Conservation (phyloP, 2,113 vertebrate genomes). For the Apodemus speciosus region DNA sequence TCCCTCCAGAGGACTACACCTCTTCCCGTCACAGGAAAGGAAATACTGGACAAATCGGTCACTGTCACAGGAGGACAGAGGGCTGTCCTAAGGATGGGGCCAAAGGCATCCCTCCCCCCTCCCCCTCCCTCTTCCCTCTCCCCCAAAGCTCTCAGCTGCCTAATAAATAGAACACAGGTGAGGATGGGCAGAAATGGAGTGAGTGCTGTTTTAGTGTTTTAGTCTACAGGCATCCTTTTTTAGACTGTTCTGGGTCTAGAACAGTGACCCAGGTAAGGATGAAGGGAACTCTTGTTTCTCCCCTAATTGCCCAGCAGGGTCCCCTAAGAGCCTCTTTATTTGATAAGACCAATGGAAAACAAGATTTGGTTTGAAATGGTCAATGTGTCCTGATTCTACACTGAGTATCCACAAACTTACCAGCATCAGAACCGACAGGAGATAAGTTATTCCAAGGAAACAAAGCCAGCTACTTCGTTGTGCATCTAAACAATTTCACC, state of each 20-base stretch:
- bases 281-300: background rate
- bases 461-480: background rate
- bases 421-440: background rate
- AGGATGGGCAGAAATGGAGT: background rate
- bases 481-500: background rate
- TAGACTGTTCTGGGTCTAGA: background rate
- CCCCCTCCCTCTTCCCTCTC: background rate
- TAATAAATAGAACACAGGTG: background rate
- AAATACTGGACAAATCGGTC: background rate
- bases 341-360: background rate
- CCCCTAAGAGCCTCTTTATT: background rate
- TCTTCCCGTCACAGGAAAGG: background rate
- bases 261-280: no score
- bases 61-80: background rate
- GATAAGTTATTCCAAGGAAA: constrained; percentile 6
- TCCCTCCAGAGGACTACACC: background rate
- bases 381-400: background rate
- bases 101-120: background rate
- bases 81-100: background rate
- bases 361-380: constrained; percentile 4
- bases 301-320: background rate
- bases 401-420: background rate
- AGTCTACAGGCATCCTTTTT: background rate
- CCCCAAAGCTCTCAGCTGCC: background rate
- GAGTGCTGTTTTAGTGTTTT: background rate